A percentile compares a stretch with the other conserved stretches of the same genome.
These are phyloP conservation scores for Phalacrocorax brasilianus DNA, from an alignment of 2,113 vertebrate genomes.

Conservation along the genomic window DNA sequence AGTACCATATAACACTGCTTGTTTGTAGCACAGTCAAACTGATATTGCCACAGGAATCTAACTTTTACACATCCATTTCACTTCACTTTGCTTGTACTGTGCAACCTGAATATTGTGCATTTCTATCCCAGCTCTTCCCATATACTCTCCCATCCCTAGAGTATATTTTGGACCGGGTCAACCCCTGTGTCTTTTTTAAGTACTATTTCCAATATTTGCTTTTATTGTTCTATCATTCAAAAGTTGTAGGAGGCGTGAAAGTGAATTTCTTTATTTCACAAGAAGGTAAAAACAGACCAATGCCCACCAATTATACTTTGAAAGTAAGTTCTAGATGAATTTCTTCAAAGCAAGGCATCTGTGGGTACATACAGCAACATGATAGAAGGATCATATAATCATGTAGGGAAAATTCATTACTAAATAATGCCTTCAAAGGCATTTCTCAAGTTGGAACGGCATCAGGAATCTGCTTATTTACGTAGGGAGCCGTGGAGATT, in stretches of 20 bases:
- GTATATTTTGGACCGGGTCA: slow-evolving; percentile 31
- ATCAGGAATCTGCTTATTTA: slow-evolving; percentile 77
- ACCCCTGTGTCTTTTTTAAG: background rate
- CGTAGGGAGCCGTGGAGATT: slow-evolving; percentile 59
- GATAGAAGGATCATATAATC: background rate
- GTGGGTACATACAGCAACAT: background rate
- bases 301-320: background rate
- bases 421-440: slow-evolving; percentile 65
- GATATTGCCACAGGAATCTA: background rate
- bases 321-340: background rate
- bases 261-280: background rate
- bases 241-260: background rate
- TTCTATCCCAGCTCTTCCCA: slow-evolving; percentile 29
- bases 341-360: background rate
- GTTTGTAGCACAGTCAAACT: background rate
- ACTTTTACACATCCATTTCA: background rate
- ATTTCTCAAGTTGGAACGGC: slow-evolving; percentile 65
- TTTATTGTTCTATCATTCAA: slow-evolving; percentile 5
- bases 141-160: slow-evolving; percentile 51
- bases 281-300: background rate
- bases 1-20: background rate
- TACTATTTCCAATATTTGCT: slow-evolving; percentile 5
- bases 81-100: slow-evolving; percentile 25
- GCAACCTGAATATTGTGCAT: slow-evolving; percentile 57
- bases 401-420: slow-evolving; percentile 23